Evolutionary conservation across 2,113 vertebrate genomes (phyloP).

Genomic region (Phalacrocorax pelagicus): DNA sequence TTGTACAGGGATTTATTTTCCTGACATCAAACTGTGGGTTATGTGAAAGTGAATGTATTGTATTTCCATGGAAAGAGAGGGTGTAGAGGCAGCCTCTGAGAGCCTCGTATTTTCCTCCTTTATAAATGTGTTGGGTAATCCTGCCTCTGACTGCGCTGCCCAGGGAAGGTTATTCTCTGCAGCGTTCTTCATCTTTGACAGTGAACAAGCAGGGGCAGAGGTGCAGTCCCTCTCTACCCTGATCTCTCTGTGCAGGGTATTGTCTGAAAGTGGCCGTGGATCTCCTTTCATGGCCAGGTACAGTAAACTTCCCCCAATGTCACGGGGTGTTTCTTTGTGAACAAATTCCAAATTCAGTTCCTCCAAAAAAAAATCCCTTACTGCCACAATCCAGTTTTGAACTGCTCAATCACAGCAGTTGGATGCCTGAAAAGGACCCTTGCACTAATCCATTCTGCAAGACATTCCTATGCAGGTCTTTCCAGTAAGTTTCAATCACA

Average conservation of each 20-base stretch:
- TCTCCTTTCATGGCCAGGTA: not conserved
- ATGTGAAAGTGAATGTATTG: not conserved
- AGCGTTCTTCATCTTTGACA: not conserved
- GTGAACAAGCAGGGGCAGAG: not conserved
- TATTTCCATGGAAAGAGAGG: not conserved
- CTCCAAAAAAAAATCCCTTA: not conserved
- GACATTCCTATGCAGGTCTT: not conserved
- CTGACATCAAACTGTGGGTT: not conserved
- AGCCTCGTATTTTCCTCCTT: not conserved
- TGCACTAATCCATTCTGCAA: not conserved
- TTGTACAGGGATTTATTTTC: not conserved
- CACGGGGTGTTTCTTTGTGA: not conserved
- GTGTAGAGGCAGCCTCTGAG: not conserved
- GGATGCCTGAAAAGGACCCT: not conserved
- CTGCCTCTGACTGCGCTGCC: not conserved
- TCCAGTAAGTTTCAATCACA: not conserved
- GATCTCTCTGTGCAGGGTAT: not conserved
- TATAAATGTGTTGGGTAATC: not conserved
- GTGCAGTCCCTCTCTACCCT: not conserved
- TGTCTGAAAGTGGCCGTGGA: rapidly evolving
- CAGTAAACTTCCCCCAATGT: not conserved
- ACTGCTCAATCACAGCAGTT: not conserved
- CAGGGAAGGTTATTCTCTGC: not conserved
- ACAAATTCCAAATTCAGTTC: not conserved
- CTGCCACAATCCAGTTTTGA: not conserved